Evolutionary conservation across 92 coral and sea anemone species (phyloP).

Genomic region (Epizoanthus rinbou): DNA sequence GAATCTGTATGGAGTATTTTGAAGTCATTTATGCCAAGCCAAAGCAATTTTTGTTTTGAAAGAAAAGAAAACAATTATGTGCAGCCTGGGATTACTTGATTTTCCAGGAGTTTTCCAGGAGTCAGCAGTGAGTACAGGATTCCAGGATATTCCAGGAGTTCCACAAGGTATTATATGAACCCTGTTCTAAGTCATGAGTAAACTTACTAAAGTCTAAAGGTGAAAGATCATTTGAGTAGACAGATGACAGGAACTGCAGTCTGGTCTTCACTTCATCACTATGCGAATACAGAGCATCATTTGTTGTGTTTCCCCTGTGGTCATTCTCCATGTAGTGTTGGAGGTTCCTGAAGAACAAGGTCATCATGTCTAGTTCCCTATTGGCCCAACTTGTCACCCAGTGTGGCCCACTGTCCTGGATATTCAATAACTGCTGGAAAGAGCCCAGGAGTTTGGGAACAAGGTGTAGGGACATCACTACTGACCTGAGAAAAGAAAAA

Average conservation of each 20-base stretch:
- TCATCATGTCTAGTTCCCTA: slow-evolving; percentile 89
- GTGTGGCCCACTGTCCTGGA: slow-evolving; percentile 82
- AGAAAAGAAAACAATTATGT: too few relatives aligned
- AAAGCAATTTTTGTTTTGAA: too few relatives aligned
- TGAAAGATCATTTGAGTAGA: slow-evolving; percentile 92
- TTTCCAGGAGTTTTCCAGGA: too few relatives aligned
- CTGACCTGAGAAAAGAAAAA: slow-evolving; percentile 68
- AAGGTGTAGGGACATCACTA: slow-evolving; percentile 94
- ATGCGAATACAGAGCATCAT: slow-evolving; percentile 74
- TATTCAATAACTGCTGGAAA: slow-evolving; percentile 86
- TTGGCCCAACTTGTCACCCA: slow-evolving; percentile 92
- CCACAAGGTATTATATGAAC: too few relatives aligned
- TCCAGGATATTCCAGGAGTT: too few relatives aligned
- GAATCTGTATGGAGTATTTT: too few relatives aligned
- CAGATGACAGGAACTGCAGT: slow-evolving; percentile 90
- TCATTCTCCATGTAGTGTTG: slow-evolving; percentile 67
- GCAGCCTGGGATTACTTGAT: too few relatives aligned
- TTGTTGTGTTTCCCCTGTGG: slow-evolving; percentile 34
- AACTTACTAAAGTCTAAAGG: slow-evolving; percentile 92
- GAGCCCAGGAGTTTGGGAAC: slow-evolving; percentile 94
- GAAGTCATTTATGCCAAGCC: too few relatives aligned
- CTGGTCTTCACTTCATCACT: slow-evolving; percentile 90
- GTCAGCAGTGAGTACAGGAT: too few relatives aligned
- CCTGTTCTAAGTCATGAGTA: background rate
- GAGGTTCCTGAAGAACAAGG: slow-evolving; percentile 80